Conservation (phyloP, 2,888 invertebrate species). For the Macrosoma leucophasiata region DNA sequence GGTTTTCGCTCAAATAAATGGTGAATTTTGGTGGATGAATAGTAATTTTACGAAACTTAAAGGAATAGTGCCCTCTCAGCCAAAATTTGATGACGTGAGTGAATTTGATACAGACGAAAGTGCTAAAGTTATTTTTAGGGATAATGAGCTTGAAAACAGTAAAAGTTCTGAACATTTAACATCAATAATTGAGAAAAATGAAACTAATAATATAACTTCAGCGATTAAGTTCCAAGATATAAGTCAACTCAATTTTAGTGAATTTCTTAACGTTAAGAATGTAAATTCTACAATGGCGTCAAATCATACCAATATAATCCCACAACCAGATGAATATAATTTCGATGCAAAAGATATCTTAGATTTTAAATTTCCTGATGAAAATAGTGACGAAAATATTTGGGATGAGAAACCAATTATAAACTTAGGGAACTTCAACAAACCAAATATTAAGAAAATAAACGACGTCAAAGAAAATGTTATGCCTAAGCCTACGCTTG, state of each 20-base stretch:
- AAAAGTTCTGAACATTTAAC: too few relatives aligned
- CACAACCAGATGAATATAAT: too few relatives aligned
- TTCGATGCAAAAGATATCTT: conserved; percentile 40
- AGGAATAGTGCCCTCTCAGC: conserved; percentile 35
- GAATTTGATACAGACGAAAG: conserved; percentile 56
- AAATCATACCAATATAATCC: too few relatives aligned
- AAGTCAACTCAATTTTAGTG: conserved; percentile 16
- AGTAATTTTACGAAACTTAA: conserved; percentile 42
- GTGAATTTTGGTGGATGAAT: conserved; percentile 65
- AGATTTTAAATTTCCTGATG: conserved; percentile 41
- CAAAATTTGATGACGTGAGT: conserved; percentile 45
- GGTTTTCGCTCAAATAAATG: conserved; percentile 46
- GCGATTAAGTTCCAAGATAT: conserved; percentile 27
- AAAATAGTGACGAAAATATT: conserved; percentile 15
- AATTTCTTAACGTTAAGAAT: too few relatives aligned
- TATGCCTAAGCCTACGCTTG: too few relatives aligned
- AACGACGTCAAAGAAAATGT: too few relatives aligned
- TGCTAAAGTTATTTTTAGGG: conserved; percentile 48
- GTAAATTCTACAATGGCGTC: conserved; percentile 1
- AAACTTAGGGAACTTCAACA: conserved; percentile 3
- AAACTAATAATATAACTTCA: conserved; percentile 15
- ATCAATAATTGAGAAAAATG: conserved; percentile 6
- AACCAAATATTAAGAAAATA: conserved; percentile 4
- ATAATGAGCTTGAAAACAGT: conserved; percentile 31
- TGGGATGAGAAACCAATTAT: conserved; percentile 8